Conservation (phyloP, 2,888 invertebrate genomes). For the Rambutsinella grinnellia region DNA sequence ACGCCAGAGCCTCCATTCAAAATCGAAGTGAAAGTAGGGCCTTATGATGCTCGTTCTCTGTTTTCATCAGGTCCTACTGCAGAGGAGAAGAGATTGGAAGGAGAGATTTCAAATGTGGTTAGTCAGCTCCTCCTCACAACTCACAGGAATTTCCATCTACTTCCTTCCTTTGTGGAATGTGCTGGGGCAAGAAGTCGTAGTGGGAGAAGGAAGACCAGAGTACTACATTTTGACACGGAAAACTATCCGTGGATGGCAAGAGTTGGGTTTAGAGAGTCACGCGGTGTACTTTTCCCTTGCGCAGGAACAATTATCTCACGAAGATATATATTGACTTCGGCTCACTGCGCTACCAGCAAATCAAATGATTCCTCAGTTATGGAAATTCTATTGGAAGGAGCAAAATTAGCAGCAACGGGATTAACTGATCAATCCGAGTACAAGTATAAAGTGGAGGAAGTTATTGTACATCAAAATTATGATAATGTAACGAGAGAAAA, state of each 20-base stretch:
- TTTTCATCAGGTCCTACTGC: constrained; percentile 21
- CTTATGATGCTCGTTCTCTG: constrained; percentile 24
- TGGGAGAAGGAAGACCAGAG: constrained; percentile 39
- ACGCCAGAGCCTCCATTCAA: constrained; percentile 26
- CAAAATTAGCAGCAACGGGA: constrained; percentile 13
- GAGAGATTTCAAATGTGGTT: constrained; percentile 53
- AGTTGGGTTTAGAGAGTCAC: constrained; percentile 42
- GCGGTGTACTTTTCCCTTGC: constrained; percentile 44
- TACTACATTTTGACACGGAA: constrained; percentile 51
- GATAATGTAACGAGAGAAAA: constrained; percentile 47
- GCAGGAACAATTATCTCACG: constrained; percentile 51
- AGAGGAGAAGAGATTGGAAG: constrained; percentile 21
- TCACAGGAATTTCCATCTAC: constrained; percentile 51
- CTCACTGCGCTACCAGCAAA: constrained; percentile 40
- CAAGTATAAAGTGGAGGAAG: constrained; percentile 54
- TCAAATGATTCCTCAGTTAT: constrained; percentile 9
- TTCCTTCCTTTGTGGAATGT: constrained; percentile 54
- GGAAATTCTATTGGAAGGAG: constrained; percentile 48
- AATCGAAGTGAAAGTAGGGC: constrained; percentile 23
- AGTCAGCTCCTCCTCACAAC: constrained; percentile 51
- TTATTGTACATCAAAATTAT: constrained; percentile 56
- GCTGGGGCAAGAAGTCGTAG: constrained; percentile 35
- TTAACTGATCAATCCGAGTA: constrained; percentile 18
- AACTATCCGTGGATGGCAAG: constrained; percentile 56
- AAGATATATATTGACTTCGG: constrained; percentile 51